Conservation (phyloP, 2,113 vertebrate species). For the Dromiciops gliroides region DNA sequence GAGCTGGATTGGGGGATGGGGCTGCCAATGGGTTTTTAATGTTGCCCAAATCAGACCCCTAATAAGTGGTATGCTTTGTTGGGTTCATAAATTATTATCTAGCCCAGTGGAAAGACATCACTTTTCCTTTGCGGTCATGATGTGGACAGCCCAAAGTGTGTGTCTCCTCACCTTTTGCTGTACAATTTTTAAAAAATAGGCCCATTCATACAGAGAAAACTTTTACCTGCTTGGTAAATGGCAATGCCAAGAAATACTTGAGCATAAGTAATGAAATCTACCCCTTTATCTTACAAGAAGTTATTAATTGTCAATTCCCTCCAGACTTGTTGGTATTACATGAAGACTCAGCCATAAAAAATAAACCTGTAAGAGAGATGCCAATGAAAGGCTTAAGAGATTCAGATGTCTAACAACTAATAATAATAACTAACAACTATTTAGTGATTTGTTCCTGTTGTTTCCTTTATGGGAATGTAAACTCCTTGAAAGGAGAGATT, state of each 20-base stretch:
- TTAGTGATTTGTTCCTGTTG: neutral
- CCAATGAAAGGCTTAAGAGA: slow-evolving; percentile 33
- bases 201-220: slow-evolving; percentile 54
- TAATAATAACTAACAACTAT: neutral
- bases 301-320: slow-evolving; percentile 42
- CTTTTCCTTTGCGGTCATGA: slow-evolving; percentile 38
- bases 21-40: slow-evolving; percentile 37
- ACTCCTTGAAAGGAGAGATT: neutral
- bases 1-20: neutral
- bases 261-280: neutral
- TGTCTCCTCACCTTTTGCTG: neutral
- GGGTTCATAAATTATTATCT: neutral
- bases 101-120: slow-evolving; percentile 11
- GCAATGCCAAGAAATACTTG: neutral
- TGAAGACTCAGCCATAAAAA: slow-evolving; percentile 18
- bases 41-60: slow-evolving; percentile 13
- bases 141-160: neutral
- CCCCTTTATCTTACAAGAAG: neutral
- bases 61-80: neutral
- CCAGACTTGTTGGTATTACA: slow-evolving; percentile 41
- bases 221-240: slow-evolving; percentile 53
- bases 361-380: neutral
- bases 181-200: too few relatives aligned
- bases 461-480: neutral
- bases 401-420: slow-evolving; percentile 39